Percentiles rank a stretch among this genome's conserved stretches.
Conservation (phyloP, 2,888 invertebrate genomes). For the Drosophila formosana region DNA sequence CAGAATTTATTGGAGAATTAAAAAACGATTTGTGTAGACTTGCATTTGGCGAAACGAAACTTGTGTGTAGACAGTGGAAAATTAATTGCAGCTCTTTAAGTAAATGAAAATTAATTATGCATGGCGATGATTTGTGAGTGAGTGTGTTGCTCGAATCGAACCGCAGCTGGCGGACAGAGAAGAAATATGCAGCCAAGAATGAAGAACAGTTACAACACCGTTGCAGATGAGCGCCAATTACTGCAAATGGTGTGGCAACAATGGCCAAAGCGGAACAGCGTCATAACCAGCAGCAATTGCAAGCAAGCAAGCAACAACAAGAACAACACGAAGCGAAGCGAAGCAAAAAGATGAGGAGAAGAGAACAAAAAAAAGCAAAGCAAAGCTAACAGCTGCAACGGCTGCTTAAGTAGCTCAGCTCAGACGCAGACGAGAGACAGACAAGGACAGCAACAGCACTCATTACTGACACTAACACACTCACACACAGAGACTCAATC, state of each 20-base stretch:
- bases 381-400: conserved; percentile 39
- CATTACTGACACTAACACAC: conserved; percentile 8
- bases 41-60: too few species aligned
- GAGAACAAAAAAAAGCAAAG: not conserved
- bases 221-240: conserved; percentile 68
- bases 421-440: conserved; percentile 1
- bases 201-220: conserved; percentile 62
- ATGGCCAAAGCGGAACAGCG: conserved; percentile 69
- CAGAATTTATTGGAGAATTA: conserved; percentile 56
- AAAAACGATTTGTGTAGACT: conserved; percentile 5
- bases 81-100: too few species aligned
- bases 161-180: conserved; percentile 12
- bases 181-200: conserved; percentile 24
- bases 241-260: conserved; percentile 76
- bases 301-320: conserved; percentile 24
- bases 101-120: conserved; percentile 68
- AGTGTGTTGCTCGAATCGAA: conserved; percentile 1
- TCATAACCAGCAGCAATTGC: conserved; percentile 43
- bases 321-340: conserved; percentile 11
- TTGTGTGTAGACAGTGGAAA: too few species aligned
- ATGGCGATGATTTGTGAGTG: conserved; percentile 39
- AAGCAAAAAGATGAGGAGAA: conserved; percentile 25
- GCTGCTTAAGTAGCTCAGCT: conserved; percentile 36
- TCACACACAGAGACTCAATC: conserved; percentile 19
- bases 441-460: conserved; percentile 11